A percentile compares a stretch with the other conserved stretches of the same genome.
These are phyloP conservation scores for Pseudotriccus pelzelni DNA, from an alignment of 2,797 vertebrate species.

Conservation along the genomic window DNA sequence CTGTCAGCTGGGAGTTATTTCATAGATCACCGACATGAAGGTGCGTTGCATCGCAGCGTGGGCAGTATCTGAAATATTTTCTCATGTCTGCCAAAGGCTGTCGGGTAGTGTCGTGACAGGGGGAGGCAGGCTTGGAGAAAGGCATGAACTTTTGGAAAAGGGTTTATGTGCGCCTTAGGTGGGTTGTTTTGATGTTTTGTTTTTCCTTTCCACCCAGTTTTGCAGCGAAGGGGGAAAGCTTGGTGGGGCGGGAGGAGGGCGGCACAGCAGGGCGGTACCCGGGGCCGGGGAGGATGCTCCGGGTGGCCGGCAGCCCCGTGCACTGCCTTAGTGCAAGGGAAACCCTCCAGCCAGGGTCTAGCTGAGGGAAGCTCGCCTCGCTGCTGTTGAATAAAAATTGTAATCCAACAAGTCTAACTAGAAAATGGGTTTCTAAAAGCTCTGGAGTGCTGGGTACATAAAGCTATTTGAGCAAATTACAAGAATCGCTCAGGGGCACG, in stretches of 20 bases:
- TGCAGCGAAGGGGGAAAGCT: background rate
- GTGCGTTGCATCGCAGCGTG: background rate
- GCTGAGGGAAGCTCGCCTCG: background rate
- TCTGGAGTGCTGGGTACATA: conserved; percentile 88
- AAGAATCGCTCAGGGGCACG: conserved; percentile 88
- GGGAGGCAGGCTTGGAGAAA: background rate
- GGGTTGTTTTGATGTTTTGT: background rate
- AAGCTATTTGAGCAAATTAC: conserved; percentile 91
- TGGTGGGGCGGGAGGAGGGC: background rate
- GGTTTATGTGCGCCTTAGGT: background rate
- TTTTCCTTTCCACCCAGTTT: background rate
- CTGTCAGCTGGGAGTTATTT: conserved; percentile 17
- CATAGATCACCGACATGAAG: background rate
- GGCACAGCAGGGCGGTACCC: background rate
- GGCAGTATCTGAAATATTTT: conserved; percentile 6
- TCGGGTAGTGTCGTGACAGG: background rate
- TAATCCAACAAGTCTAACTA: conserved; percentile 83
- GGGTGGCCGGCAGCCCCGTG: fast-evolving
- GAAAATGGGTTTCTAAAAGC: conserved; percentile 87
- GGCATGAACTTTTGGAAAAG: background rate
- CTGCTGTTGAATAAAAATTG: conserved; percentile 69
- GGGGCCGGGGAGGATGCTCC: background rate
- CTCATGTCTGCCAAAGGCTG: background rate
- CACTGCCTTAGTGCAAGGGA: background rate
- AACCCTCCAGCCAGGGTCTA: background rate